phyloP scores from a whole-genome alignment of 1,140 invertebrate species.

The Aphaenogaster ashmeadi region DNA sequence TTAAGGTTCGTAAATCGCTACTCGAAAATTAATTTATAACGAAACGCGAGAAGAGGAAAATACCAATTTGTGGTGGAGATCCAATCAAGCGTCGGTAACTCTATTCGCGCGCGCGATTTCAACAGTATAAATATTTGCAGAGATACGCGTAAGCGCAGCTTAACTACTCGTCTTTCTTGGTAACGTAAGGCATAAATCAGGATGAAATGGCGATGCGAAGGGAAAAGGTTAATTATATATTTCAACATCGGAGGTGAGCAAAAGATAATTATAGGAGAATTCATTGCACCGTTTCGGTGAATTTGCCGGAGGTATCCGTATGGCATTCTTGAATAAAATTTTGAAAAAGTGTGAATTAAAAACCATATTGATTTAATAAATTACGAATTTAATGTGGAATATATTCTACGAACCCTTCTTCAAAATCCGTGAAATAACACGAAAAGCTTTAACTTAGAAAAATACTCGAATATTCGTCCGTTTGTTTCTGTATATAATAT shows the following conservation, averaged over 20 bases:
- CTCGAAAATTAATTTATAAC: slow-evolving; percentile 67
- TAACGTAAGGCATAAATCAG: slow-evolving; percentile 51
- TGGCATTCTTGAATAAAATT: neutral
- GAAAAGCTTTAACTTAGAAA: slow-evolving; percentile 5
- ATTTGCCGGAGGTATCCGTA: neutral
- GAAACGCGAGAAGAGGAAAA: slow-evolving; percentile 49
- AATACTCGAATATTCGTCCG: neutral
- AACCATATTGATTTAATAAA: neutral
- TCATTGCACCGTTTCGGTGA: slow-evolving; percentile 41
- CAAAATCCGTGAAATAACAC: neutral
- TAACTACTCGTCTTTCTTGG: slow-evolving; percentile 51
- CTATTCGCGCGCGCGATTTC: slow-evolving; percentile 51
- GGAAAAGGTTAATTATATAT: slow-evolving; percentile 61
- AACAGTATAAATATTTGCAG: slow-evolving; percentile 64
- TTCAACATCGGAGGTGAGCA: slow-evolving; percentile 36
- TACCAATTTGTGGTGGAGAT: slow-evolving; percentile 53
- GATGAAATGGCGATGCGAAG: slow-evolving; percentile 31
- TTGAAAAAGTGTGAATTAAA: neutral
- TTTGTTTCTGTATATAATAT: neutral
- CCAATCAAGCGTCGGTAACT: slow-evolving; percentile 67
- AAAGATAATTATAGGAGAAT: slow-evolving; percentile 46
- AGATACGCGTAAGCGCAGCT: slow-evolving; percentile 23
- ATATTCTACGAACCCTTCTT: neutral
- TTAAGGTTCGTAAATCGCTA: slow-evolving; percentile 52
- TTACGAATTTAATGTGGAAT: slow-evolving; percentile 9